Evolutionary conservation across 2,797 vertebrate genomes (phyloP).

Genomic region (Amblyraja radiata): DNA sequence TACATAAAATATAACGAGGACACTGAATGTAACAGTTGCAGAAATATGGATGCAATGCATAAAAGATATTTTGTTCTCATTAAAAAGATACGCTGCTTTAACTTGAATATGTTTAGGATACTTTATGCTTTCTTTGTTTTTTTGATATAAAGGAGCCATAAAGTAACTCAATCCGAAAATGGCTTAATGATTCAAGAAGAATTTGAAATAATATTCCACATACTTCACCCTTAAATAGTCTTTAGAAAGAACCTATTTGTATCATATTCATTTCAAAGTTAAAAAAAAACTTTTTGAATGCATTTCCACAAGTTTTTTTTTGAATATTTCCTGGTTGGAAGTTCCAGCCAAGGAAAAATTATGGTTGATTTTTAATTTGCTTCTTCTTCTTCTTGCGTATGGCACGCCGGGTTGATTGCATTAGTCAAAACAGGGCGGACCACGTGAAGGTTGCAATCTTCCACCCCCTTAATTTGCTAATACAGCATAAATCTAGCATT

Average conservation of each 20-base stretch:
- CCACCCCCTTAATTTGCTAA: no score
- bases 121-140: neutral
- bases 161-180: neutral
- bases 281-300: neutral
- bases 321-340: neutral
- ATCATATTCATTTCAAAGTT: neutral
- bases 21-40: neutral
- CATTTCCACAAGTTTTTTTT: neutral
- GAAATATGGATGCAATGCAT: neutral
- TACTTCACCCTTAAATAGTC: neutral
- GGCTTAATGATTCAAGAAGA: neutral
- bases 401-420: no score
- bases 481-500: neutral
- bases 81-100: neutral
- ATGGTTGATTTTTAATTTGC: neutral
- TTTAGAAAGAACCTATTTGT: neutral
- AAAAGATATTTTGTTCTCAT: neutral
- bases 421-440: no score
- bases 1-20: neutral
- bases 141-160: neutral
- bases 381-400: no score
- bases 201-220: neutral
- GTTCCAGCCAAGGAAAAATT: neutral
- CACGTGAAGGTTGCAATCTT: no score
- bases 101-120: neutral